phyloP scores from a whole-genome alignment of 2,113 vertebrate genomes.

The Rutilus rutilus region DNA sequence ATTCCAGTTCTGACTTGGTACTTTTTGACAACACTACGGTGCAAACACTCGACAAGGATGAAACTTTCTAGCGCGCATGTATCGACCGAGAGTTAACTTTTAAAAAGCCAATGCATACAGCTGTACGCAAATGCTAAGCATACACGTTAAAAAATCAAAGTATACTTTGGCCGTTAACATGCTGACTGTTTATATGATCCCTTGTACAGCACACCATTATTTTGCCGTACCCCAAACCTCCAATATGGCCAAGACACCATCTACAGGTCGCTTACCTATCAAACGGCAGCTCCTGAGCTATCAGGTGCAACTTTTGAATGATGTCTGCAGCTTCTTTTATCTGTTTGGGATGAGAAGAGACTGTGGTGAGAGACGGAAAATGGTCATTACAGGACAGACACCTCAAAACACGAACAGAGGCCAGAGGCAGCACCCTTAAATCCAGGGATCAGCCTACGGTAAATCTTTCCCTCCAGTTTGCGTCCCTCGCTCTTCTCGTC shows the following conservation, averaged over 20 bases:
- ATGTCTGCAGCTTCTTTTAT: constrained; percentile 99
- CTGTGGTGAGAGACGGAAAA: constrained; percentile 43
- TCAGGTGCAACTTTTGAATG: constrained; percentile 98
- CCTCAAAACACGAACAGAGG: constrained; percentile 56
- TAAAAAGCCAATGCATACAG: neutral
- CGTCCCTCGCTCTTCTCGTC: constrained; percentile 54
- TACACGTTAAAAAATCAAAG: neutral
- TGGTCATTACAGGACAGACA: constrained; percentile 12
- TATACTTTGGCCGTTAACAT: neutral
- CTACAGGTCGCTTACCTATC: constrained; percentile 83
- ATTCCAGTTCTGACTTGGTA: too few species aligned
- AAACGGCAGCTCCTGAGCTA: constrained; percentile 98
- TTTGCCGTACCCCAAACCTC: neutral
- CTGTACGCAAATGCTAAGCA: neutral
- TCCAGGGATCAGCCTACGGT: constrained; percentile 68
- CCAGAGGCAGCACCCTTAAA: constrained; percentile 64
- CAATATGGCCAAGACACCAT: neutral
- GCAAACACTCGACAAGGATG: neutral
- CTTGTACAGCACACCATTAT: neutral
- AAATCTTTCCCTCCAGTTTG: constrained; percentile 62
- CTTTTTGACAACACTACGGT: too few species aligned
- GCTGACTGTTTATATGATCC: neutral
- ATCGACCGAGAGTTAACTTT: neutral
- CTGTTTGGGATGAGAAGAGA: constrained; percentile 70
- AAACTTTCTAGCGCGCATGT: neutral